These are phyloP conservation scores for Planococcus citri DNA, from an alignment of 1,140 invertebrate species.

Conservation along the genomic window DNA sequence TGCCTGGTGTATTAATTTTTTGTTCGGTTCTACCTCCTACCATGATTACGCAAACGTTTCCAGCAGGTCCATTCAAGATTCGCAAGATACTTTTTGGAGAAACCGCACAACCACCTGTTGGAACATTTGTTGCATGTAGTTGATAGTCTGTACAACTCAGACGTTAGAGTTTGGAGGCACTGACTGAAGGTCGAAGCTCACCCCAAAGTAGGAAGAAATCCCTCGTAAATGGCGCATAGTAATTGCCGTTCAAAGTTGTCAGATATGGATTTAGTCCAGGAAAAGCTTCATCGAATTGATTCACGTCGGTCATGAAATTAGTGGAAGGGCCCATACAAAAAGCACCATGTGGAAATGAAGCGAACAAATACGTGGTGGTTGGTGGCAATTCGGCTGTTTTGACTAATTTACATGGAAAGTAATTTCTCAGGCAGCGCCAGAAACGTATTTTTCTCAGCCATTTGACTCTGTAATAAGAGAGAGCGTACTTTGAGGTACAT, in stretches of 20 bases:
- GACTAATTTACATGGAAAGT: conserved; percentile 71
- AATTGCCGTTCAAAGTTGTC: conserved; percentile 66
- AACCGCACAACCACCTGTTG: no score
- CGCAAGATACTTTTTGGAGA: no score
- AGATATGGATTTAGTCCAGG: conserved; percentile 60
- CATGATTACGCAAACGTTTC: conserved; percentile 39
- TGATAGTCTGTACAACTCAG: no score
- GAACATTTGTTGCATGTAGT: no score
- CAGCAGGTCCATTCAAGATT: no score
- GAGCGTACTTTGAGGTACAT: no score
- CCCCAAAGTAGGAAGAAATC: conserved; percentile 51
- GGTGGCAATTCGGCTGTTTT: conserved; percentile 70
- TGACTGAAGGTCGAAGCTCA: not conserved
- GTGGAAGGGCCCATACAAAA: conserved; percentile 61
- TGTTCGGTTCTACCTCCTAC: conserved; percentile 70
- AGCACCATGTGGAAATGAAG: conserved; percentile 81
- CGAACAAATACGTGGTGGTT: conserved; percentile 70
- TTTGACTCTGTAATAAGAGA: no score
- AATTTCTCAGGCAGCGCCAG: conserved; percentile 62
- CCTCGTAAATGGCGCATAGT: conserved; percentile 60
- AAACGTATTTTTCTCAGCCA: conserved; percentile 51
- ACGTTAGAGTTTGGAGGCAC: no score
- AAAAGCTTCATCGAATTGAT: conserved; percentile 56
- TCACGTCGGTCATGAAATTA: conserved; percentile 64
- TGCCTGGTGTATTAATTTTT: conserved; percentile 51